A percentile compares a stretch with the other conserved stretches of the same genome.
These are phyloP conservation scores for Puma concolor DNA, from an alignment of 2,113 vertebrate species.

Conservation along the genomic window DNA sequence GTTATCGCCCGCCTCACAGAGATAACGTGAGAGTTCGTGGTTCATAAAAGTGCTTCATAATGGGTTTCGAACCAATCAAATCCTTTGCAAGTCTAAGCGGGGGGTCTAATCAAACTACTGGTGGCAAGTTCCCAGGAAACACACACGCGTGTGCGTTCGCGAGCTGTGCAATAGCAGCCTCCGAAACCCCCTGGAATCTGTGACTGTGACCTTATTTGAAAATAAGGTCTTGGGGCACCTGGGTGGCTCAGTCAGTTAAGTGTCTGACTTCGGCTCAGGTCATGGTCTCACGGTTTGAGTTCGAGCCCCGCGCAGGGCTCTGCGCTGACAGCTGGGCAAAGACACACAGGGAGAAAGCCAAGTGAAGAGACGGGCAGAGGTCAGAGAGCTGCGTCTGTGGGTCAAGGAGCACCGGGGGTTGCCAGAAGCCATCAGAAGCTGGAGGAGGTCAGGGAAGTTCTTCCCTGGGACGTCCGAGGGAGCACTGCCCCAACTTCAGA, in stretches of 20 bases:
- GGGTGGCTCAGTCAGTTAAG: too few relatives aligned
- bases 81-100: neutral
- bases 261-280: too few relatives aligned
- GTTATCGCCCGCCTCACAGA: fast-evolving
- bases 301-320: too few relatives aligned
- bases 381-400: fast-evolving
- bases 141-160: fast-evolving
- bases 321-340: too few relatives aligned
- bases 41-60: fast-evolving
- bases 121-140: neutral
- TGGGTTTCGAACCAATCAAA: neutral
- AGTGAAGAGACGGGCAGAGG: neutral
- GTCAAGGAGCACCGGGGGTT: too few relatives aligned
- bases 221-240: neutral
- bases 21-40: too few relatives aligned
- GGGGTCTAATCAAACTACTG: neutral
- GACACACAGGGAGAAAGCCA: neutral
- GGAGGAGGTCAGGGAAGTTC: too few relatives aligned
- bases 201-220: neutral
- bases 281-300: too few relatives aligned
- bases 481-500: neutral
- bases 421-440: neutral
- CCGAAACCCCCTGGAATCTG: neutral
- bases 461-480: too few relatives aligned
- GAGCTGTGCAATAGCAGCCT: fast-evolving